These are phyloP conservation scores for Tipula vernalis DNA, from an alignment of 2,888 invertebrate species.

Conservation along the genomic window DNA sequence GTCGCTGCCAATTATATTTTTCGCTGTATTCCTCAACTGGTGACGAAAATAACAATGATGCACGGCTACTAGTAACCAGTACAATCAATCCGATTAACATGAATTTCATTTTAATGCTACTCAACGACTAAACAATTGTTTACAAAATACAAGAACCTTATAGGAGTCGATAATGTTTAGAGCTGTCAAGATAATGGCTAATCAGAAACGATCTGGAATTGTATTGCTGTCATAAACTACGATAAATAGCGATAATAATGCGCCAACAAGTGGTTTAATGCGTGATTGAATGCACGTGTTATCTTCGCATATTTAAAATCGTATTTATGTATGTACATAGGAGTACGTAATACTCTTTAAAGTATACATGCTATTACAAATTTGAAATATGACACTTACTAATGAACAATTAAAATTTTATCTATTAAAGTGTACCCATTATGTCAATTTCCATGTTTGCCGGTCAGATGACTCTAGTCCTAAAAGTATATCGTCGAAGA, in stretches of 20 bases:
- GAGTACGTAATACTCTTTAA: too few relatives aligned
- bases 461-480: too few relatives aligned
- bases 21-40: neutral
- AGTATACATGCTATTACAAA: too few relatives aligned
- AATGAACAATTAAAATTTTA: too few relatives aligned
- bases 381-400: too few relatives aligned
- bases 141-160: neutral
- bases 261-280: neutral
- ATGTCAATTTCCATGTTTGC: too few relatives aligned
- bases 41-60: neutral
- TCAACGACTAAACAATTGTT: neutral
- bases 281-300: neutral
- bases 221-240: neutral
- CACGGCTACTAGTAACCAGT: neutral
- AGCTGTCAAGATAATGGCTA: neutral
- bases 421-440: too few relatives aligned
- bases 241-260: neutral
- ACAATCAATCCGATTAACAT: neutral
- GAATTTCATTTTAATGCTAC: neutral
- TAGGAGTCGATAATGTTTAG: neutral
- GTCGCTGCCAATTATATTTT: neutral
- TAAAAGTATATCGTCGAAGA: too few relatives aligned
- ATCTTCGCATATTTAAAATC: neutral
- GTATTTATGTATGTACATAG: too few relatives aligned
- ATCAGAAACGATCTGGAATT: neutral